These are phyloP conservation scores for Kradibia gibbosae DNA, from an alignment of 1,140 invertebrate species.

Conservation along the genomic window DNA sequence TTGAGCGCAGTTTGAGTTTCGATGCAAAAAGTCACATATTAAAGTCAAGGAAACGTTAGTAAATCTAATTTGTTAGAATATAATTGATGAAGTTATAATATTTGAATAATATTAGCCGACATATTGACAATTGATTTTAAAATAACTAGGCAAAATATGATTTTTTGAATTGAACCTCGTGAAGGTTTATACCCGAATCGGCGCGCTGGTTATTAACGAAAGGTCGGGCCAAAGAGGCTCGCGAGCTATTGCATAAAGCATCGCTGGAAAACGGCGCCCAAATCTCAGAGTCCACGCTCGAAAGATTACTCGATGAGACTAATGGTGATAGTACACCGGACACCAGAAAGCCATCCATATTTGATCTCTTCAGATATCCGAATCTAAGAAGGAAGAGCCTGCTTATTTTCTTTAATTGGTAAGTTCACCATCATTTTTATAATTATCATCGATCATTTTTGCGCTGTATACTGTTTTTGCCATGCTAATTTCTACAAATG, in stretches of 20 bases:
- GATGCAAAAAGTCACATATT: no score
- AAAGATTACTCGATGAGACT: constrained; percentile 72
- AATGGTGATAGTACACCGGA: constrained; percentile 67
- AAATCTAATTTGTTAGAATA: neutral
- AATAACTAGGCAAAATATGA: neutral
- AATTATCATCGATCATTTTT: neutral
- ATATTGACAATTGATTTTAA: no score
- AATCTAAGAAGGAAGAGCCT: constrained; percentile 81
- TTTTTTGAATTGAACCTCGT: neutral
- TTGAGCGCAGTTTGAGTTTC: no score
- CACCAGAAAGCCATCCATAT: constrained; percentile 73
- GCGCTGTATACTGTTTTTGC: no score
- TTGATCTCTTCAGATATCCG: constrained; percentile 82
- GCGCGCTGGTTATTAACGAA: constrained; percentile 86
- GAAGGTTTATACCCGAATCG: constrained; percentile 86
- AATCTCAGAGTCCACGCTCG: constrained; percentile 74
- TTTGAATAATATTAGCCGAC: no score
- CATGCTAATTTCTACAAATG: no score
- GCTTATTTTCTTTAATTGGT: constrained; percentile 86
- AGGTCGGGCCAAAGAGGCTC: constrained; percentile 81
- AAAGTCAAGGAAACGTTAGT: no score
- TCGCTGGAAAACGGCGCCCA: constrained; percentile 79
- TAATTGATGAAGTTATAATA: neutral
- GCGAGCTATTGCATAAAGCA: constrained; percentile 78
- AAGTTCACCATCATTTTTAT: constrained; percentile 47